Base-by-base conservation (phyloP, 2,113 vertebrate species). In the Leptobrachium leishanense region DNA sequence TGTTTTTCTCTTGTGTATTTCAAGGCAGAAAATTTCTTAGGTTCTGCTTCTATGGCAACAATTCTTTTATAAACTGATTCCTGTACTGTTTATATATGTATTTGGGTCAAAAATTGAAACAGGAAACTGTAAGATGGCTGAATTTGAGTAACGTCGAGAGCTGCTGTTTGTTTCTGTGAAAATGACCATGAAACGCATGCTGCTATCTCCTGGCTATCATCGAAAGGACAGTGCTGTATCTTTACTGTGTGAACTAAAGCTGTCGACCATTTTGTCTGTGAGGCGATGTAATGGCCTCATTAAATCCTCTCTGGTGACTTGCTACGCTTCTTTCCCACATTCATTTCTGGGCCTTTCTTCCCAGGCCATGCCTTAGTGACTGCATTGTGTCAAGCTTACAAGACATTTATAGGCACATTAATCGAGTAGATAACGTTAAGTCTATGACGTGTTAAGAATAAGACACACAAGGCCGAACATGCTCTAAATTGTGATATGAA, bases 51-150 rank as follows among this genome's bases (percentile, higher is more conserved):
- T 71, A 71, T 64, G 76, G 68, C 67, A 71, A 78, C 68, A 46
- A 40, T n/a, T 9, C 40, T 70, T 62, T 62, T 40, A 15, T 46
- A 59, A 63, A 11, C 54, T 31, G 20, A 31, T 6, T 50, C 42
- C 6, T 50, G 20, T 10, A 11, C 31, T 9, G 12, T 53, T 78
- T 54, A 63, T 53, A 64, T 78, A 78, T 65, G 76, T 65, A 78
- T 78, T 70, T 64, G 39, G 76, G 76, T 78, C 76, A 78, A 50
- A 78, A 78, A 65, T 20, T 40, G 65, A 78, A 64, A 57, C 42
- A 12, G 42, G 42, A 50, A 63, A 72, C 64, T 12, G n/a, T 5
- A 72, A 64, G 31, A 53, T 65, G 68, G 31, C 43, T 78, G 31
- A 6, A n/a, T 46, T 31, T 64, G 20, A 78, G 71, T 64, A 10